These are phyloP conservation scores for Amphiprion ocellaris DNA, from an alignment of 2,113 vertebrate species.

Conservation along the genomic window DNA sequence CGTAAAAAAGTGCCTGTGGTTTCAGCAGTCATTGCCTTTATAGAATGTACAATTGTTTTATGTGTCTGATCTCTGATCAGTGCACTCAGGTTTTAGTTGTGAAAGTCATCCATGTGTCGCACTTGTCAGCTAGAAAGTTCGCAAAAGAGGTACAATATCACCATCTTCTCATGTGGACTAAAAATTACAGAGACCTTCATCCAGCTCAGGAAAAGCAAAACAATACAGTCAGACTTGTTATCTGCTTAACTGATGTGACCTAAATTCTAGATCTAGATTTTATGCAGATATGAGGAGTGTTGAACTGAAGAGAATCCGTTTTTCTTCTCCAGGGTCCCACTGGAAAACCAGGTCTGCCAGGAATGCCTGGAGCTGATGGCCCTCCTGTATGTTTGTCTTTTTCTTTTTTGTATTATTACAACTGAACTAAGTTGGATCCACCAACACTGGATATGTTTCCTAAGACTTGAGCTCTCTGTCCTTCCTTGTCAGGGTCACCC, in stretches of 20 bases:
- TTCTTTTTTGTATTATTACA: rapidly evolving
- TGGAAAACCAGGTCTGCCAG: slow-evolving; percentile 93
- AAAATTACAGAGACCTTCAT: too few relatives aligned
- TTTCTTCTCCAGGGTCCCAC: slow-evolving; percentile 85
- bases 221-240: background rate
- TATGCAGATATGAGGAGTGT: background rate
- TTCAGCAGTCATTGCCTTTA: too few relatives aligned
- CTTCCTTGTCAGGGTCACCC: slow-evolving; percentile 87
- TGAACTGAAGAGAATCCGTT: background rate
- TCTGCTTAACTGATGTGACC: background rate
- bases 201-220: background rate
- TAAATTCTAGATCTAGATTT: background rate
- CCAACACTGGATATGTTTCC: rapidly evolving
- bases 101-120: too few relatives aligned
- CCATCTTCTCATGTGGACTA: too few relatives aligned
- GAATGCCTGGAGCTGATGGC: slow-evolving; percentile 93
- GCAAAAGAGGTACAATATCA: too few relatives aligned
- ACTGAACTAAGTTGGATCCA: background rate
- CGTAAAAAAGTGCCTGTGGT: too few relatives aligned
- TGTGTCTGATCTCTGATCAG: too few relatives aligned
- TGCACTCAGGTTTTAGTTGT: too few relatives aligned
- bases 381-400: slow-evolving; percentile 86
- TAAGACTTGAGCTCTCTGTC: background rate
- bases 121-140: too few relatives aligned
- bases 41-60: too few relatives aligned